Evolutionary conservation across 2,888 invertebrate genomes (phyloP).

Genomic region (Papilio protenor): DNA sequence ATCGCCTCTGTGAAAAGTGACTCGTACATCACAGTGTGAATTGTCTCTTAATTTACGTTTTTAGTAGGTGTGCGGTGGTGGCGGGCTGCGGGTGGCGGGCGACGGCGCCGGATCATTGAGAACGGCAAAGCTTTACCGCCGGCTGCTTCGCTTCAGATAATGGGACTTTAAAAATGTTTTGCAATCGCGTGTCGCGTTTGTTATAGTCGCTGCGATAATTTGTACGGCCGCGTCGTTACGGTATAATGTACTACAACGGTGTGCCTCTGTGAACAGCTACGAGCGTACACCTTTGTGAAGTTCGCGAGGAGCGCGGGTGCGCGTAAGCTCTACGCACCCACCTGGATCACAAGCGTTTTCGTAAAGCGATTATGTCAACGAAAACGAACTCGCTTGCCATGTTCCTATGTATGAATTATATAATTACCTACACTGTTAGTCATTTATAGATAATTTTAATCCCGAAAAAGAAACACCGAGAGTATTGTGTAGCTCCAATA

Average conservation of each 20-base stretch:
- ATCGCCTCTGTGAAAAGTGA: constrained; percentile 56
- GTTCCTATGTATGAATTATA: background rate
- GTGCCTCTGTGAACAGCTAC: constrained; percentile 49
- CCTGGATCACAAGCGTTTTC: background rate
- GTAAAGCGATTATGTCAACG: background rate
- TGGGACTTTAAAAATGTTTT: constrained; percentile 66
- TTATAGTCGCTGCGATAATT: constrained; percentile 52
- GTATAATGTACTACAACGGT: constrained; percentile 50
- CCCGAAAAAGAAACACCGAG: background rate
- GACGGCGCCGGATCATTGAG: constrained; percentile 57
- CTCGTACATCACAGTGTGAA: constrained; percentile 61
- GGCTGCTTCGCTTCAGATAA: constrained; percentile 57
- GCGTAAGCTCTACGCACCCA: background rate
- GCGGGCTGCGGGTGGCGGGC: background rate
- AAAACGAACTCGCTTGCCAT: background rate
- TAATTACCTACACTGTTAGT: background rate
- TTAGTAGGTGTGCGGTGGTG: constrained; percentile 52
- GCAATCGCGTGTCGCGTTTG: constrained; percentile 56
- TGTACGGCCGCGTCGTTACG: constrained; percentile 50
- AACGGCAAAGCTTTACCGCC: constrained; percentile 70
- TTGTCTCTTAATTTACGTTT: constrained; percentile 69
- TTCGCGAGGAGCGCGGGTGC: constrained; percentile 5
- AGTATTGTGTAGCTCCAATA: background rate
- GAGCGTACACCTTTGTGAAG: constrained; percentile 49
- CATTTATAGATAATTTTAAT: background rate